phyloP scores from a whole-genome alignment of 2,797 vertebrate genomes.

The Heterohyrax brucei region DNA sequence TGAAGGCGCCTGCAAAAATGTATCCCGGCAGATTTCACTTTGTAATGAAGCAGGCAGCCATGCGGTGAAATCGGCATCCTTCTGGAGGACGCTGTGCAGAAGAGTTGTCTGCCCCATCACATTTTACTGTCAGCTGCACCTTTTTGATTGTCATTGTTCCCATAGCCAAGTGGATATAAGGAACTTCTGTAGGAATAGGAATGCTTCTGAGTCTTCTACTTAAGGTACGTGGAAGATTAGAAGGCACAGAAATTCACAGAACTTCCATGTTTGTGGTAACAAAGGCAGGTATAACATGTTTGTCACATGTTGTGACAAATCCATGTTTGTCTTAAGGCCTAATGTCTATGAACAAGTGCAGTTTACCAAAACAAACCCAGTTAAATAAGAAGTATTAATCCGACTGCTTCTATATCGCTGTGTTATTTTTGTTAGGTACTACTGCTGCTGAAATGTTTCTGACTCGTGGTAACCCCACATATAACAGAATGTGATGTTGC shows the following conservation, averaged over 20 bases:
- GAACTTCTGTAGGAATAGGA: constrained; percentile 48
- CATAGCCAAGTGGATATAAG: constrained; percentile 52
- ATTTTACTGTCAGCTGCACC: constrained; percentile 71
- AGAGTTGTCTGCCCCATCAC: constrained; percentile 39
- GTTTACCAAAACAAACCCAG: not conserved
- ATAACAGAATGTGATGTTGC: too few relatives aligned
- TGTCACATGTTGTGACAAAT: not conserved
- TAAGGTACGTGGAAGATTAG: not conserved
- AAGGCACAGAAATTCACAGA: not conserved
- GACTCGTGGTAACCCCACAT: too few relatives aligned
- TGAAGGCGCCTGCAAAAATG: constrained; percentile 21
- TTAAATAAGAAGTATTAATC: not conserved
- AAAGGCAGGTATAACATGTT: not conserved
- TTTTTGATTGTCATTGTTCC: constrained; percentile 46
- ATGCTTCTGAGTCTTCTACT: constrained; percentile 65
- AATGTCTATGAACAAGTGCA: not conserved
- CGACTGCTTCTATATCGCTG: not conserved
- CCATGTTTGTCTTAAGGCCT: not conserved
- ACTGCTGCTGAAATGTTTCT: too few relatives aligned
- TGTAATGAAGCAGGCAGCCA: constrained; percentile 84
- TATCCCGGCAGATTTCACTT: constrained; percentile 65
- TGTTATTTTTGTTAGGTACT: too few relatives aligned
- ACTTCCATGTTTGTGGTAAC: constrained; percentile 15
- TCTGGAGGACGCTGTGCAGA: constrained; percentile 75
- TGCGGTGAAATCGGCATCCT: constrained; percentile 72